These are phyloP conservation scores for Sesamia inferens DNA, from an alignment of 2,888 invertebrate genomes.

Conservation along the genomic window DNA sequence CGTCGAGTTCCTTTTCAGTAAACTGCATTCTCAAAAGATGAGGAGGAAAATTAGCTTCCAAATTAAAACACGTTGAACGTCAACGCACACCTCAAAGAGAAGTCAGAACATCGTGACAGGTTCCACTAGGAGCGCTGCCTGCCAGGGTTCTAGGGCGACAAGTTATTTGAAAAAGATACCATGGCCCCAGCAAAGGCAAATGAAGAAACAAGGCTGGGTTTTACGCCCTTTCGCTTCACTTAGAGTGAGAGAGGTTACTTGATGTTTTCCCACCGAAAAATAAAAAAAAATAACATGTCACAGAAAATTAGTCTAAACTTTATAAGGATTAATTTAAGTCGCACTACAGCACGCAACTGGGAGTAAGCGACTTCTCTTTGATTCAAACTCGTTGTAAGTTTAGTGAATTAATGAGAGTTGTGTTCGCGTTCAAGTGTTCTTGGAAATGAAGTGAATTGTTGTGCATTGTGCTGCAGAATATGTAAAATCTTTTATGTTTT, in stretches of 20 bases:
- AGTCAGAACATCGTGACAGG: too few species aligned
- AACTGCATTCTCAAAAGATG: conserved; percentile 16
- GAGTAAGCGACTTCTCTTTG: conserved; percentile 33
- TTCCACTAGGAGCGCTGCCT: too few species aligned
- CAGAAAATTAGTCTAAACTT: conserved; percentile 48
- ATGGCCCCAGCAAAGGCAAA: too few species aligned
- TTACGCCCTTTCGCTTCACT: too few species aligned
- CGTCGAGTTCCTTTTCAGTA: neutral
- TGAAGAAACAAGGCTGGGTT: too few species aligned
- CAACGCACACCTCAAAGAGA: too few species aligned
- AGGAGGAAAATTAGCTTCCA: conserved; percentile 20
- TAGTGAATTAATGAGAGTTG: conserved; percentile 27
- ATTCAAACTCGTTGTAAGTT: conserved; percentile 49
- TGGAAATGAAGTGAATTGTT: neutral
- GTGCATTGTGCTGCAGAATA: neutral
- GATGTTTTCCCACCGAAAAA: too few species aligned
- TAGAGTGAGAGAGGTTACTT: too few species aligned
- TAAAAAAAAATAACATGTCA: conserved; percentile 20
- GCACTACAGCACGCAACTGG: too few species aligned
- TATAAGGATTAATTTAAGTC: conserved; percentile 20
- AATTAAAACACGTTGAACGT: conserved; percentile 25
- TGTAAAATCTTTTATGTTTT: neutral
- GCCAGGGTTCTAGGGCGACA: too few species aligned
- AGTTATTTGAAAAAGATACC: too few species aligned
- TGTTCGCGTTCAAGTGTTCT: conserved; percentile 11